Percentiles rank a stretch among this genome's conserved stretches.
Evolutionary conservation across 2,797 vertebrate genomes (phyloP).

Genomic region (Hydrophis major): DNA sequence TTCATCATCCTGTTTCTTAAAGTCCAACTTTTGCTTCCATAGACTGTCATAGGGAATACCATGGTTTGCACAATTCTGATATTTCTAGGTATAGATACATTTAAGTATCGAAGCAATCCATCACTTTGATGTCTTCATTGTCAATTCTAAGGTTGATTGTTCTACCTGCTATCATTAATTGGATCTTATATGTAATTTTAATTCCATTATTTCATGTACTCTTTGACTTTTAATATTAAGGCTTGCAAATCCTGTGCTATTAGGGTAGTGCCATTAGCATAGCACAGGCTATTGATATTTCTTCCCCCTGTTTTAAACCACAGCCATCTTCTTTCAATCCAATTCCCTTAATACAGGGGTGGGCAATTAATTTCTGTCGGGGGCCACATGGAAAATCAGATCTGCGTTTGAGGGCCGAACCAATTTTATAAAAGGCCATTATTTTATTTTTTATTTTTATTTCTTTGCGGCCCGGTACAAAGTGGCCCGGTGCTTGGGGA

Average conservation of each 20-base stretch:
- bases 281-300: background rate
- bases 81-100: background rate
- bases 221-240: background rate
- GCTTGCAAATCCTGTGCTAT: background rate
- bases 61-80: background rate
- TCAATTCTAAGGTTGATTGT: background rate
- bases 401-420: no score
- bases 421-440: no score
- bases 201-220: background rate
- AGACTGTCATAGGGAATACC: background rate
- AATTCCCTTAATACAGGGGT: background rate
- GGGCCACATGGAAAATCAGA: no score
- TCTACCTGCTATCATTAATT: background rate
- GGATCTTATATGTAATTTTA: background rate
- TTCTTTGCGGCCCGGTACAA: no score
- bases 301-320: background rate
- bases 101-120: background rate
- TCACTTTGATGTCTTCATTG: background rate
- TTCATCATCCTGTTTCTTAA: background rate
- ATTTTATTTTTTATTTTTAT: no score
- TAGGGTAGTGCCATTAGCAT: background rate
- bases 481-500: no score
- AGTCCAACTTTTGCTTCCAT: background rate
- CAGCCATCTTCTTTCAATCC: background rate
- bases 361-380: no score